These are phyloP conservation scores for Caenorhabditis tropicalis DNA, from an alignment of 1,140 invertebrate species.

Conservation along the genomic window DNA sequence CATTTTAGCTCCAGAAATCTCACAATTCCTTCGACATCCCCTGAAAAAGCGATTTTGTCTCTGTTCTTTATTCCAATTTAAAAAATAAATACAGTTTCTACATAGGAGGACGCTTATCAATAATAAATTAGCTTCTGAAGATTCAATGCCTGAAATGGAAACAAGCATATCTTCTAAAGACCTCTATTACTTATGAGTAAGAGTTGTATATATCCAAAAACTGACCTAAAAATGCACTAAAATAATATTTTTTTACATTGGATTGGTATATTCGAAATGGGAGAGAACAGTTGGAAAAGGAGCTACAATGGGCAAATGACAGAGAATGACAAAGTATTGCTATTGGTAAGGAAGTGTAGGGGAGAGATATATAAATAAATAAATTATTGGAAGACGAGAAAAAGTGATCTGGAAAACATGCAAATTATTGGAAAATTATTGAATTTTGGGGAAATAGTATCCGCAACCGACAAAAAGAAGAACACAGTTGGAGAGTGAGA, in stretches of 20 bases:
- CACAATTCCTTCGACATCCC: too few species aligned
- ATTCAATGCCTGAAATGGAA: not conserved
- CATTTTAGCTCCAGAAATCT: too few species aligned
- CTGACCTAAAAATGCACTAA: conserved; percentile 20
- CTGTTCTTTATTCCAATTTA: not conserved
- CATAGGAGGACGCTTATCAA: not conserved
- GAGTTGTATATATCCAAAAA: not conserved
- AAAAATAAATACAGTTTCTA: conserved; percentile 9
- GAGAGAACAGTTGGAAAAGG: too few species aligned
- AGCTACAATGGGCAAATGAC: not conserved
- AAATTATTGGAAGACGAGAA: not conserved
- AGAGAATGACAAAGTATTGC: conserved; percentile 32
- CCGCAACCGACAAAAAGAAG: not conserved
- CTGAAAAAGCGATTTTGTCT: not conserved
- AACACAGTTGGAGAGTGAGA: conserved; percentile 6
- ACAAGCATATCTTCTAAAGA: not conserved
- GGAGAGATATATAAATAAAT: not conserved
- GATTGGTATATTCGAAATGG: not conserved
- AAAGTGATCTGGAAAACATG: not conserved
- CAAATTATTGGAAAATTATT: conserved; percentile 16
- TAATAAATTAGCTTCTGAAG: conserved; percentile 8
- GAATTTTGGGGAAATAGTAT: not conserved
- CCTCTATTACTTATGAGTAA: not conserved
- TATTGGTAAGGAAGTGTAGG: not conserved
- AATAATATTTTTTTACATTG: not conserved